These are phyloP conservation scores for Mellilla xanthometata DNA, from an alignment of 2,888 invertebrate genomes.

Conservation along the genomic window DNA sequence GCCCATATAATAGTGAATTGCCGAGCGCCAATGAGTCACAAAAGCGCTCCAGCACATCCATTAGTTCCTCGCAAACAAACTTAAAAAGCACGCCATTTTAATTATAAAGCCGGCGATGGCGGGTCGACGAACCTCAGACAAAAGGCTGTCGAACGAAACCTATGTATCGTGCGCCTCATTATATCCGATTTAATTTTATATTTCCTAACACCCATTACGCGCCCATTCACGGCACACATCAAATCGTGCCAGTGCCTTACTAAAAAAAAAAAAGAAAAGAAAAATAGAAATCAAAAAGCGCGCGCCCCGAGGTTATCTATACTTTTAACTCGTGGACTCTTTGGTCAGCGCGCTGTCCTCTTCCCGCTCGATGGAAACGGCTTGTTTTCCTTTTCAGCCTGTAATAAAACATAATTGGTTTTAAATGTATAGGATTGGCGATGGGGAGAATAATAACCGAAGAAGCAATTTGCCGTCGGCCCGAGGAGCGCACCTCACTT, in stretches of 20 bases:
- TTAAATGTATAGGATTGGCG: slow-evolving; percentile 80
- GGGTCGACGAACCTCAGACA: slow-evolving; percentile 61
- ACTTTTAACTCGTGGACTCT: slow-evolving; percentile 49
- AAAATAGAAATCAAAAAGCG: slow-evolving; percentile 40
- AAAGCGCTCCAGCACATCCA: slow-evolving; percentile 13
- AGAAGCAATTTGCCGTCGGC: slow-evolving; percentile 63
- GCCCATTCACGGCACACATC: slow-evolving; percentile 60
- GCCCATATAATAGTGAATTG: slow-evolving; percentile 3
- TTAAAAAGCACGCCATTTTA: slow-evolving; percentile 57
- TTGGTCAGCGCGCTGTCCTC: slow-evolving; percentile 46
- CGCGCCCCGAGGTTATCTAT: slow-evolving; percentile 40
- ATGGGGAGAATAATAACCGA: slow-evolving; percentile 60
- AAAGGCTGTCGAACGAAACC: slow-evolving; percentile 60
- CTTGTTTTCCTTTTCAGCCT: slow-evolving; percentile 51
- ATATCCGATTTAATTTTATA: slow-evolving; percentile 72
- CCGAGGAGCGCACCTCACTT: slow-evolving; percentile 53
- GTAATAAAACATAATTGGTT: slow-evolving; percentile 80
- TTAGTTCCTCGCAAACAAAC: slow-evolving; percentile 31
- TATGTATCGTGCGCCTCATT: slow-evolving; percentile 64
- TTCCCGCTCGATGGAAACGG: slow-evolving; percentile 38
- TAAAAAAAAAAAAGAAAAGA: slow-evolving; percentile 40
- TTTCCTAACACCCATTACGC: slow-evolving; percentile 67
- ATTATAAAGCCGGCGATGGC: slow-evolving; percentile 45
- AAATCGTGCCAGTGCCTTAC: slow-evolving; percentile 53
- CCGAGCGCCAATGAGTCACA: slow-evolving; percentile 14